These are phyloP conservation scores for Dermolepida albohirtum DNA, from an alignment of 2,888 invertebrate species.

Conservation along the genomic window DNA sequence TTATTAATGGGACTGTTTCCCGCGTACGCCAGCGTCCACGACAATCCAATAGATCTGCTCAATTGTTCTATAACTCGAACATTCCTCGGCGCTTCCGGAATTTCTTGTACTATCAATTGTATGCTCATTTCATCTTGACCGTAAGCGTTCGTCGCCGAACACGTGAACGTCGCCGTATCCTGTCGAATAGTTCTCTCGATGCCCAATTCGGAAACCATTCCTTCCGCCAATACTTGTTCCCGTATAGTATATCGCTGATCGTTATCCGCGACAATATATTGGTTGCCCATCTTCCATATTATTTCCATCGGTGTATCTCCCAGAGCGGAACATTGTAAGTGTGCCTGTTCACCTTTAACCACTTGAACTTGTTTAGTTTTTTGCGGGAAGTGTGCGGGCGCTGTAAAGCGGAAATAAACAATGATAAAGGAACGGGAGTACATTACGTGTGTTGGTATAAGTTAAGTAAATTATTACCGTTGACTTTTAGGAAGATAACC, in stretches of 20 bases:
- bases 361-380: constrained; percentile 86
- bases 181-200: constrained; percentile 87
- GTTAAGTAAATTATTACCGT: constrained; percentile 72
- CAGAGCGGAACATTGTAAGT: constrained; percentile 86
- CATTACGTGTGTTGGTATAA: neutral
- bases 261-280: constrained; percentile 78
- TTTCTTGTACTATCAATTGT: constrained; percentile 90
- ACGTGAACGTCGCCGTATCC: constrained; percentile 90
- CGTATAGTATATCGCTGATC: constrained; percentile 82
- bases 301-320: constrained; percentile 91
- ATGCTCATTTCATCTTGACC: constrained; percentile 93
- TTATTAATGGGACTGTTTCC: constrained; percentile 90
- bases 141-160: constrained; percentile 88
- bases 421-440: neutral
- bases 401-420: constrained; percentile 63
- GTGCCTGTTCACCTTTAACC: constrained; percentile 84
- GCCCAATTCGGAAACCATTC: constrained; percentile 86
- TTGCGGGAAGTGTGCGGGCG: constrained; percentile 86
- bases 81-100: constrained; percentile 90
- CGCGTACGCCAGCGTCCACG: constrained; percentile 91
- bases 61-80: constrained; percentile 87
- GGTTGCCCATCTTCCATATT: constrained; percentile 84
- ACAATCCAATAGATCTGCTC: constrained; percentile 84
- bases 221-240: constrained; percentile 82
- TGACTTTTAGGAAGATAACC: constrained; percentile 89